These are phyloP conservation scores for Adineta ricciae DNA, from an alignment of 2,888 invertebrate species.

Conservation along the genomic window DNA sequence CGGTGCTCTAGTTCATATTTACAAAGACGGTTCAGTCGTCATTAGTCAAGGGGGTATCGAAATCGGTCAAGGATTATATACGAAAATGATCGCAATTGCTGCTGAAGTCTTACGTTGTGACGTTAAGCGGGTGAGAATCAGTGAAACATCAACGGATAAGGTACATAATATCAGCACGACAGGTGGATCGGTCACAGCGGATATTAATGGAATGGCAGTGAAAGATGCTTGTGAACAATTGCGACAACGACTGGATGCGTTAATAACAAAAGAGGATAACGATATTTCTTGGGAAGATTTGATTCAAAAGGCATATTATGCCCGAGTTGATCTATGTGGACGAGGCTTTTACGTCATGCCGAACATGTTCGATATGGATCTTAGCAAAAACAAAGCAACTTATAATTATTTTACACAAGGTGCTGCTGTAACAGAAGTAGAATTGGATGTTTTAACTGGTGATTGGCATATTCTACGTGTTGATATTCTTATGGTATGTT, in stretches of 20 bases:
- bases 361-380: neutral
- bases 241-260: conserved; percentile 62
- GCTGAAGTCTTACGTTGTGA: conserved; percentile 42
- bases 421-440: conserved; percentile 57
- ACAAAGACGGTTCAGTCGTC: conserved; percentile 49
- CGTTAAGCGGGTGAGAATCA: conserved; percentile 40
- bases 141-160: conserved; percentile 42
- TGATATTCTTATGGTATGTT: conserved; percentile 43
- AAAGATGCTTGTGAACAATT: conserved; percentile 67
- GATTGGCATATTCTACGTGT: conserved; percentile 51
- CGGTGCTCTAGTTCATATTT: conserved; percentile 41
- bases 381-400: neutral
- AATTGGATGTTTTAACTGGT: conserved; percentile 68
- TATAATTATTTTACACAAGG: conserved; percentile 46
- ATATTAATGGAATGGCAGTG: conserved; percentile 43
- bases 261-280: conserved; percentile 58
- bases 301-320: conserved; percentile 46
- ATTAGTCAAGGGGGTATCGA: conserved; percentile 42
- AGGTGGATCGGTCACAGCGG: conserved; percentile 45
- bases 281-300: conserved; percentile 70
- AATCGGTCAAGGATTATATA: conserved; percentile 44
- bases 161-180: conserved; percentile 45
- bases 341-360: conserved; percentile 19
- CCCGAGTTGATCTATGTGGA: conserved; percentile 23
- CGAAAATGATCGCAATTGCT: conserved; percentile 43